Base-by-base conservation (phyloP, 1,140 invertebrate genomes). In the Danaus melanippus region DNA sequence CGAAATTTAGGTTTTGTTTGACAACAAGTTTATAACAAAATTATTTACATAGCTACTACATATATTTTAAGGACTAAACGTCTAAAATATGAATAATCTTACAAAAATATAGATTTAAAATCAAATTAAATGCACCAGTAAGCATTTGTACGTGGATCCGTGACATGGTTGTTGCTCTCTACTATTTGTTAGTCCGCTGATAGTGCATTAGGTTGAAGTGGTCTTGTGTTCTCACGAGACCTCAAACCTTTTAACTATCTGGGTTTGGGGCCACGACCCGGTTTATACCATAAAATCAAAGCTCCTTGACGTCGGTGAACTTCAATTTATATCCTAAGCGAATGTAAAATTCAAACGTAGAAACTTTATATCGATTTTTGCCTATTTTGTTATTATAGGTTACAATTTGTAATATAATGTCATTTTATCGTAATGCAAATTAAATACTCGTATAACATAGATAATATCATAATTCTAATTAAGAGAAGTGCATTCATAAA, bases 151-250 rank as follows among this genome's bases (percentile, higher is more conserved):
- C 59, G 65, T 67, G 58, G 62, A 67, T 66, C 74, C 76, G 73
- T 76, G 76, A 79, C 71, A 63, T 55, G 64, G 67, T 59, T 65
- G 56, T 55, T 66, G 56, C 61, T 69, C 64, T 64, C 71, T 66
- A 69, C 62, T 73, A 72, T 74, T 76, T 74, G 71, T 76, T 58
- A 62, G 67, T 54, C 54, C 56, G 49, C 47, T 57, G 58, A 59
- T 67, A 71, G 69, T 79, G 74, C 74, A 80, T 81, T 75, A 76
- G 57, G 65, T 71, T 83, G 73, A 83, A 81, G 74, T 80, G 76
- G 71, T 61, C 67, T 67, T 62, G 65, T 69, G 73, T 84, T 84
- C 79, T 81, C 78, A 84, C 79, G 74, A 77, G 64, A 65, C 47
- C 59, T 64, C 75, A 66, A 80, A 75, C 75, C 71, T 76, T 74